Base-by-base conservation (phyloP, 1,140 invertebrate genomes). In the Grapholita molesta region DNA sequence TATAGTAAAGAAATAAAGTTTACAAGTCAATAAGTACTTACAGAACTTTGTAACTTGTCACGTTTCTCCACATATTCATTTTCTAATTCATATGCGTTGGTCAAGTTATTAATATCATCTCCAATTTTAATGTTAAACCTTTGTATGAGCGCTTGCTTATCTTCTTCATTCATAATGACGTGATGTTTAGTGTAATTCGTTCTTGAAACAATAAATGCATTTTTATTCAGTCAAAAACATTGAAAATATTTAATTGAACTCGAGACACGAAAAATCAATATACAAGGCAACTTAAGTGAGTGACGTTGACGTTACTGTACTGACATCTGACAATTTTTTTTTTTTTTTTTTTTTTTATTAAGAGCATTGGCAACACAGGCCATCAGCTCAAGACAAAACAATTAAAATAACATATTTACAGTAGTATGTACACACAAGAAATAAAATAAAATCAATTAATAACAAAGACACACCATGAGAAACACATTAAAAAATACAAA, bases 111-210 rank as follows among this genome's bases (percentile, higher is more conserved):
- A 18, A 90, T 84, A 77, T 90, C 85, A 57, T 70, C 69, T 38
- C 88, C 88, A 66, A 90, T 83, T 73, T 75, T 83, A 24, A 80
- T 68, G 71, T 88, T 88, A 30, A 90, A 74, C 28, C 81, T 83
- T 38, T 84, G 70, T 57, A 85, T 75, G 21, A 90, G 83, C 25
- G 72, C 73, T 53, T 77, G 79, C 74, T 86, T 90, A 3, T 78
- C 70, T 21, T 88, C 85, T 42, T 84, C 82, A 33, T 75, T 79
- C 72, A 87, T 74, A 55, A 71, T 74, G 24, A 67, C 72, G 68
- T 38, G 55, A 67, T 69, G 42, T 69, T 23, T 30, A 67, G 25
- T 7, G 6, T 48, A 64, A 32, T 24, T 55, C 25, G 25, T 24
- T 24, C 23, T 57, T 57, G 24, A 12, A 57, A 57, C 23, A 24